A percentile compares a stretch with the other conserved stretches of the same genome.
Conservation (phyloP, 2,797 vertebrate species). For the Sparus aurata region DNA sequence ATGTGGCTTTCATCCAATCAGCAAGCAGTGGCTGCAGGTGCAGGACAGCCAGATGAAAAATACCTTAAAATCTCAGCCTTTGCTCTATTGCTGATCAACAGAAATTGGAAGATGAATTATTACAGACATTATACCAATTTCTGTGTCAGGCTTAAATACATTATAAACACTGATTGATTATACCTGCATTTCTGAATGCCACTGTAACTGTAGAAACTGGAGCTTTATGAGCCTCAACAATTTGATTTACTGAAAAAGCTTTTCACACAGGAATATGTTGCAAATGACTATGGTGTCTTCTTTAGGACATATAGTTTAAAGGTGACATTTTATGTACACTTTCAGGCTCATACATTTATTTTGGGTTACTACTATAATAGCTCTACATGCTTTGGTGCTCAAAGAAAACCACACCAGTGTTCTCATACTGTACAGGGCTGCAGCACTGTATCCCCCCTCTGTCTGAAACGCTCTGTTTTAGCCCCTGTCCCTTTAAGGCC, state of each 20-base stretch:
- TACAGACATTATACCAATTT: slow-evolving; percentile 17
- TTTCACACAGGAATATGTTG: background rate
- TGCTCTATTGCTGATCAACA: slow-evolving; percentile 25
- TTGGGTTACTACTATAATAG: too few relatives aligned
- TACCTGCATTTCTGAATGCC: slow-evolving; percentile 17
- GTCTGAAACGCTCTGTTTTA: too few relatives aligned
- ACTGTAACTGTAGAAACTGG: background rate
- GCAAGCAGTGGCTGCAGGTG: slow-evolving; percentile 35
- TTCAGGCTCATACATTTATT: too few relatives aligned
- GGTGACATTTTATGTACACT: background rate
- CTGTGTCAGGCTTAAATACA: slow-evolving; percentile 11
- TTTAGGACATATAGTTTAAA: slow-evolving; percentile 20
- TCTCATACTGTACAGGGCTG: too few relatives aligned
- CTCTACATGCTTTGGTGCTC: too few relatives aligned
- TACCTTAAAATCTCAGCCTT: slow-evolving; percentile 34
- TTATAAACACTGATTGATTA: slow-evolving; percentile 28
- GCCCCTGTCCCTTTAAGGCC: too few relatives aligned
- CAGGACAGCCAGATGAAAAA: slow-evolving; percentile 40
- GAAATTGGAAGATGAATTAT: slow-evolving; percentile 34
- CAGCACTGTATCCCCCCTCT: too few relatives aligned
- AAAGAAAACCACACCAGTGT: too few relatives aligned
- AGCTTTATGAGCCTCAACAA: background rate
- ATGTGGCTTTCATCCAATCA: slow-evolving; percentile 44
- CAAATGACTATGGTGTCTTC: slow-evolving; percentile 7
- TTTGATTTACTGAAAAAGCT: background rate